A percentile compares a stretch with the other conserved stretches of the same genome.
phyloP scores from a whole-genome alignment of 2,113 vertebrate genomes.

The Gasterosteus aculeatus region DNA sequence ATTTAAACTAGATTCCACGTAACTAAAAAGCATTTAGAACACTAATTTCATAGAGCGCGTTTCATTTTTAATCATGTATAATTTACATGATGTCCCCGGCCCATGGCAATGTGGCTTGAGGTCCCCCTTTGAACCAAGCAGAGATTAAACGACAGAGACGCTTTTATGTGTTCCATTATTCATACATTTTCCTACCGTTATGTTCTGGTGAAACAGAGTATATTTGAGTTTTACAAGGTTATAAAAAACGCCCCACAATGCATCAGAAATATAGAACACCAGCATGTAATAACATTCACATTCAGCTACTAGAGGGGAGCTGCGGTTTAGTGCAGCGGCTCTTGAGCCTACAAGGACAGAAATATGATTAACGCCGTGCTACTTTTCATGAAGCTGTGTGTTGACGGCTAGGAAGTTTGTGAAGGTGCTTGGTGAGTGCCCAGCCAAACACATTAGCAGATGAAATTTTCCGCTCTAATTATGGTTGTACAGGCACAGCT shows the following conservation, averaged over 20 bases:
- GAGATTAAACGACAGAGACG: background rate
- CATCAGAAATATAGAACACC: slow-evolving; percentile 26
- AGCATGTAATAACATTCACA: slow-evolving; percentile 39
- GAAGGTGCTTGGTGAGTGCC: slow-evolving; percentile 46
- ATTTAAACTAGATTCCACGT: background rate
- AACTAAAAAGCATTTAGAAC: too few species aligned
- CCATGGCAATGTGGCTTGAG: background rate
- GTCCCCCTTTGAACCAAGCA: background rate
- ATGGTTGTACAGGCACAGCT: slow-evolving; percentile 37
- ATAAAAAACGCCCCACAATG: slow-evolving; percentile 7
- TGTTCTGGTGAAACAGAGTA: background rate
- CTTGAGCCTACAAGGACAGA: slow-evolving; percentile 50
- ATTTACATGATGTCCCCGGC: too few species aligned
- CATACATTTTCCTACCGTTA: background rate
- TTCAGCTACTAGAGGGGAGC: slow-evolving; percentile 16
- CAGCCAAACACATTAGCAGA: slow-evolving; percentile 68
- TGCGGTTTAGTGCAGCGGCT: slow-evolving; percentile 48
- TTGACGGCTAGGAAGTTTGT: slow-evolving; percentile 42
- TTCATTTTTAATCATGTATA: too few species aligned
- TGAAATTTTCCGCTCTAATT: slow-evolving; percentile 67
- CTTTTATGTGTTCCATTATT: background rate
- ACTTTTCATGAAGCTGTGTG: slow-evolving; percentile 49
- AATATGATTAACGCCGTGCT: slow-evolving; percentile 44
- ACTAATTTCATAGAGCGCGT: too few species aligned
- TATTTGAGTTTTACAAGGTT: slow-evolving; percentile 6